Conservation (phyloP, 1,140 invertebrate genomes). For the Trinorchestia longiramus region DNA sequence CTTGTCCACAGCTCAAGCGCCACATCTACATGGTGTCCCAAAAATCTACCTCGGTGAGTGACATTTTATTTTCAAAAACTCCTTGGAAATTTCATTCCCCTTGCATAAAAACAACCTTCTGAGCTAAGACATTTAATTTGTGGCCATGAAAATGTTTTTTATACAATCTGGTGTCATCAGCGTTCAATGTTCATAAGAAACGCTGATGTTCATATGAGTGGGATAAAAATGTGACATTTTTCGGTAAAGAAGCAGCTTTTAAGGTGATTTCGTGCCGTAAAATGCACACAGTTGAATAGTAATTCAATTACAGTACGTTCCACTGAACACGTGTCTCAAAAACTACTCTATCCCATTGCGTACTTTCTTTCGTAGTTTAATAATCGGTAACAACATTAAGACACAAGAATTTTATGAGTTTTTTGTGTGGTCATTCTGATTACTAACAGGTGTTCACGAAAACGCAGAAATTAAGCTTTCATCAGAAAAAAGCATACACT, state of each 20-base stretch:
- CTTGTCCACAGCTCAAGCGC: background rate
- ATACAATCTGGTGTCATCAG: too few species aligned
- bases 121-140: too few species aligned
- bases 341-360: too few species aligned
- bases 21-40: constrained; percentile 20
- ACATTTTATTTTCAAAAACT: background rate
- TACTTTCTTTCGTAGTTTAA: background rate
- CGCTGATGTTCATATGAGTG: too few species aligned
- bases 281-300: too few species aligned
- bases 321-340: background rate
- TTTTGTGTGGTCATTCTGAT: background rate
- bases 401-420: background rate
- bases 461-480: background rate
- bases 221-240: too few species aligned
- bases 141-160: too few species aligned
- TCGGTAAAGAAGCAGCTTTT: too few species aligned
- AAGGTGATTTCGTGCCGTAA: too few species aligned
- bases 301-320: background rate
- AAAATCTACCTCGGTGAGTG: background rate
- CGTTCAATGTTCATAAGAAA: too few species aligned
- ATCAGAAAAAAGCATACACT: background rate
- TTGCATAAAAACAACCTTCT: too few species aligned
- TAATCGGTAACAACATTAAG: background rate
- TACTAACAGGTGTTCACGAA: background rate
- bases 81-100: too few species aligned